phyloP scores from a whole-genome alignment of 2,113 vertebrate genomes.

The Eidolon helvum region DNA sequence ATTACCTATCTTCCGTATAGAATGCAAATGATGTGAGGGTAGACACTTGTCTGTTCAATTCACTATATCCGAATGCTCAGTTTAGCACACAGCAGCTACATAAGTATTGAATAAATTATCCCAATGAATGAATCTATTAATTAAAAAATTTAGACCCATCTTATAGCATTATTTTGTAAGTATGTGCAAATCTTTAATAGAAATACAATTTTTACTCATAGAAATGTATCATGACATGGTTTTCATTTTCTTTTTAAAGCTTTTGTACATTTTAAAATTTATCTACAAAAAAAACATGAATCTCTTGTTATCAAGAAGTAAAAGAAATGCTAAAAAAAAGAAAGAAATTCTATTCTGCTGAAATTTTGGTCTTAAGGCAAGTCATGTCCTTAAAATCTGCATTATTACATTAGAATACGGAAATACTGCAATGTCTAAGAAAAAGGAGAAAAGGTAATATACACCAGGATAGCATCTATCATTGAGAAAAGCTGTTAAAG shows the following conservation, averaged over 20 bases:
- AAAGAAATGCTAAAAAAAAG: slow-evolving; percentile 1
- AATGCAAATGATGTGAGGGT: neutral
- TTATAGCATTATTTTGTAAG: neutral
- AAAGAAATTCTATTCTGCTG: neutral
- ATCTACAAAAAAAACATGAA: neutral
- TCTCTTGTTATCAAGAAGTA: neutral
- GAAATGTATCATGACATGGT: neutral
- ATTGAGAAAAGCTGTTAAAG: neutral
- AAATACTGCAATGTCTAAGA: neutral
- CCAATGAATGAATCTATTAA: neutral
- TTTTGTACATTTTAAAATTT: neutral
- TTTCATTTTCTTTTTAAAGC: neutral
- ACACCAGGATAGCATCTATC: neutral
- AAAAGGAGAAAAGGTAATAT: neutral
- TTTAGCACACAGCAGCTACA: neutral
- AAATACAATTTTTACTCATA: neutral
- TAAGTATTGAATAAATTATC: neutral
- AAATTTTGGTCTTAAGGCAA: neutral
- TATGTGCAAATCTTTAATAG: neutral
- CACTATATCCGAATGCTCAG: neutral
- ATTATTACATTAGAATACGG: neutral
- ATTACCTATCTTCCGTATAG: neutral
- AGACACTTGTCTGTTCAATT: neutral
- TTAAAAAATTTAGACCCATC: neutral
- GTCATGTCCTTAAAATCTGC: neutral